These are phyloP conservation scores for Nettapus auritus DNA, from an alignment of 2,113 vertebrate species.

Conservation along the genomic window DNA sequence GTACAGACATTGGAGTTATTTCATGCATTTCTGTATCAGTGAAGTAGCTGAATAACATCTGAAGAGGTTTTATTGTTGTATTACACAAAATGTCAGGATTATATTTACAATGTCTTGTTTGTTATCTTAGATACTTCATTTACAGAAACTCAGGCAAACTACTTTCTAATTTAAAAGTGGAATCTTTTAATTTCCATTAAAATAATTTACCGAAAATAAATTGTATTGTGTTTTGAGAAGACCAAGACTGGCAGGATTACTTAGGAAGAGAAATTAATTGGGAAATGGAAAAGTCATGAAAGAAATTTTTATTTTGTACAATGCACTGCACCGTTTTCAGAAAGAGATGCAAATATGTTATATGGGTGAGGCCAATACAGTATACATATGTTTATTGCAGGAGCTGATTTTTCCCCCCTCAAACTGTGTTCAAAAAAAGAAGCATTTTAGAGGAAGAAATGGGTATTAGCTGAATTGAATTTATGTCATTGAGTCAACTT, in stretches of 20 bases:
- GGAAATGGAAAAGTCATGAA: not conserved
- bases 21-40: not conserved
- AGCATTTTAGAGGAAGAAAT: not conserved
- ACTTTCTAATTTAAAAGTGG: constrained; percentile 1
- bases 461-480: not conserved
- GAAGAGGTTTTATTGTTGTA: not conserved
- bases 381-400: not conserved
- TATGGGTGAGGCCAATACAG: not conserved
- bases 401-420: not conserved
- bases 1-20: not conserved
- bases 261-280: not conserved
- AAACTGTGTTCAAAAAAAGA: not conserved
- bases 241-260: not conserved
- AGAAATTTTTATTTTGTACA: not conserved
- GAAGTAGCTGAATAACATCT: not conserved
- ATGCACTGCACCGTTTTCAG: not conserved
- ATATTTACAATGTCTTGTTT: not conserved
- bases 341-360: not conserved
- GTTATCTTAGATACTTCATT: not conserved
- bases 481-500: not conserved
- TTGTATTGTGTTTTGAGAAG: not conserved
- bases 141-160: not conserved
- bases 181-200: not conserved
- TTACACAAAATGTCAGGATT: not conserved
- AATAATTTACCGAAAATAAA: not conserved